A percentile compares a stretch with the other conserved stretches of the same genome.
Conservation (phyloP, 2,888 invertebrate species). For the Tachina lurida region DNA sequence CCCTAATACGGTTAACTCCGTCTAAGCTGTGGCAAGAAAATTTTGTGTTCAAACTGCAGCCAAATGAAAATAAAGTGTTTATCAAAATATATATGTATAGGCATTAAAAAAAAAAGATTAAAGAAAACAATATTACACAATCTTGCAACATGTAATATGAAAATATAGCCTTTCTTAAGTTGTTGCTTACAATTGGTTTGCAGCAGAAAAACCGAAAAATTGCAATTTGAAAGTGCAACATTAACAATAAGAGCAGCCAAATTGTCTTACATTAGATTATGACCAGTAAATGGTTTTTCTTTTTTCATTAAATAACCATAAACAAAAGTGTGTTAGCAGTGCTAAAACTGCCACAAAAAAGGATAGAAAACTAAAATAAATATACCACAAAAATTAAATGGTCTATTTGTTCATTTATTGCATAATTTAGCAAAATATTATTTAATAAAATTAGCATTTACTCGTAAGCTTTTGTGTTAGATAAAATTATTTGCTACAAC, state of each 20-base stretch:
- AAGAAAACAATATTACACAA: constrained; percentile 30
- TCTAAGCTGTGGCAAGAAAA: constrained; percentile 25
- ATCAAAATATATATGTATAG: constrained; percentile 12
- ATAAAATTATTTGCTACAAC: background rate
- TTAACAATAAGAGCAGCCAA: constrained; percentile 24
- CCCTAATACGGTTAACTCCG: constrained; percentile 32
- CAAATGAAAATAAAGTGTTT: constrained; percentile 39
- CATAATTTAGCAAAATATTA: constrained; percentile 23
- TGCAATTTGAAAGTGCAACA: constrained; percentile 17
- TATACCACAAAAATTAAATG: background rate
- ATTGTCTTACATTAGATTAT: background rate
- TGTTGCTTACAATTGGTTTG: constrained; percentile 42
- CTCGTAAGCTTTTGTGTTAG: background rate
- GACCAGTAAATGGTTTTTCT: constrained; percentile 8
- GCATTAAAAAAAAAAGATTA: background rate
- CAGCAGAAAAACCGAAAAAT: background rate
- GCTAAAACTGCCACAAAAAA: constrained; percentile 26
- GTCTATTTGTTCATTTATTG: constrained; percentile 4
- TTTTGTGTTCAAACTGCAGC: constrained; percentile 19
- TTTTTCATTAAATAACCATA: constrained; percentile 2
- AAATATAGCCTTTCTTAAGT: constrained; percentile 65
- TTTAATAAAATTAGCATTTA: background rate
- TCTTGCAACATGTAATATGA: constrained; percentile 22
- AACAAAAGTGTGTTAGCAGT: constrained; percentile 39
- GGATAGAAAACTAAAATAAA: background rate